Percentiles rank a stretch among this genome's conserved stretches.
These are phyloP conservation scores for Trinectes maculatus DNA, from an alignment of 2,113 vertebrate species.

Conservation along the genomic window DNA sequence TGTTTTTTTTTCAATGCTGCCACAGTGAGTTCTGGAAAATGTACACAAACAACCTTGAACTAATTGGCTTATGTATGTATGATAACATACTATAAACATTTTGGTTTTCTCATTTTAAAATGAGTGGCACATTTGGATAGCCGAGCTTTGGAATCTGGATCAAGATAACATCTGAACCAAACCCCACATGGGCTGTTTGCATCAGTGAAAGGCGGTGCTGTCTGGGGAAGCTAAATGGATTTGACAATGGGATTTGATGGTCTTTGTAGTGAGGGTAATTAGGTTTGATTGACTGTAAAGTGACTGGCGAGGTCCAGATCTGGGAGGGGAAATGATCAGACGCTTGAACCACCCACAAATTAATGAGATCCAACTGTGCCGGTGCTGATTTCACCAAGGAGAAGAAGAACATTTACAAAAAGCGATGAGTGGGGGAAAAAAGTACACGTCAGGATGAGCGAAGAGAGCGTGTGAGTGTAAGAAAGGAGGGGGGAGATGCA, in stretches of 20 bases:
- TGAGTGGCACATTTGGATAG: constrained; percentile 34
- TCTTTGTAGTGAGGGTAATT: constrained; percentile 78
- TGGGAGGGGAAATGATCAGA: constrained; percentile 71
- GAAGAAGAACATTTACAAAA: constrained; percentile 38
- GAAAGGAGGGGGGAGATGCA: not conserved
- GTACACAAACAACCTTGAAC: constrained; percentile 1
- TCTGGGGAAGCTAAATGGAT: constrained; percentile 70
- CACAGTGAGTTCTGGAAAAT: constrained; percentile 5
- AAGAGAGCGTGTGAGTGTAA: not conserved
- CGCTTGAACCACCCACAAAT: constrained; percentile 77
- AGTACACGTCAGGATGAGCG: constrained; percentile 10
- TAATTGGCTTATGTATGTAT: not conserved
- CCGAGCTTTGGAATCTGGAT: constrained; percentile 55
- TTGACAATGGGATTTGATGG: constrained; percentile 72
- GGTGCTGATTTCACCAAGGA: constrained; percentile 58
- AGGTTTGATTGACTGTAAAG: constrained; percentile 80
- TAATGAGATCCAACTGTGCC: constrained; percentile 75
- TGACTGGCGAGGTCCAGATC: constrained; percentile 73
- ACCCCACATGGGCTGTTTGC: constrained; percentile 67
- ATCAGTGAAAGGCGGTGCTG: constrained; percentile 57
- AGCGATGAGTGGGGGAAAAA: constrained; percentile 24
- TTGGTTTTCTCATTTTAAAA: constrained; percentile 41
- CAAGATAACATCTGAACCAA: constrained; percentile 69
- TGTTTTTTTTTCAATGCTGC: too few species aligned
- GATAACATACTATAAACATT: constrained; percentile 8